phyloP scores from a whole-genome alignment of 2,113 vertebrate species.

The Spermophilus dauricus region DNA sequence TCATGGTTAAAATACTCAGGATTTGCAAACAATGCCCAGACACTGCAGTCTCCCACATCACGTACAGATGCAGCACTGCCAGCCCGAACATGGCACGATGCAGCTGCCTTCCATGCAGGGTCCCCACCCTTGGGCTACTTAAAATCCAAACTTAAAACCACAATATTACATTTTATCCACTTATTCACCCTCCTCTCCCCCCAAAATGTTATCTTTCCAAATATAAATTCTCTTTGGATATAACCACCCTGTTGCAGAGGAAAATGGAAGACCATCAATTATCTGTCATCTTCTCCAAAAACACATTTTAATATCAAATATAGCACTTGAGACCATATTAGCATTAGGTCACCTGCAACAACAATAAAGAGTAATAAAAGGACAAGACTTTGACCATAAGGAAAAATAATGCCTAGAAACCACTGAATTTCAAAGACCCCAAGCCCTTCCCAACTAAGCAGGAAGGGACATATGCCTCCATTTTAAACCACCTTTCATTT shows the following conservation, averaged over 20 bases:
- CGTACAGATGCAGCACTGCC: not conserved
- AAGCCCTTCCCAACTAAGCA: conserved; percentile 80
- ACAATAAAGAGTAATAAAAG: not conserved
- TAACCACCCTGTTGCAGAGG: conserved; percentile 1
- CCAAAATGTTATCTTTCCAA: conserved; percentile 20
- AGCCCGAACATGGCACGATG: not conserved
- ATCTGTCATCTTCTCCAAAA: conserved; percentile 6
- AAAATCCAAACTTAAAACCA: conserved; percentile 68
- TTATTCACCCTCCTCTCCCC: not conserved
- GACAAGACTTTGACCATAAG: conserved; percentile 3
- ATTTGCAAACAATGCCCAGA: conserved; percentile 35
- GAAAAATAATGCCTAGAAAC: conserved; percentile 46
- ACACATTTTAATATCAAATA: conserved; percentile 19
- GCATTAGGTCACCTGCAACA: not conserved
- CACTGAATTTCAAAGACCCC: conserved; percentile 77
- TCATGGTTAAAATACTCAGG: conserved; percentile 75
- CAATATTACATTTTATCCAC: not conserved
- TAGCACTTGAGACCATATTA: not conserved
- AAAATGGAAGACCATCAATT: conserved; percentile 34
- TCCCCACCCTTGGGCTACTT: not conserved
- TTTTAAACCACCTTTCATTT: conserved; percentile 86
- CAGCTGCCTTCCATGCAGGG: not conserved
- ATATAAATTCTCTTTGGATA: conserved; percentile 46
- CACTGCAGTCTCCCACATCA: not conserved
- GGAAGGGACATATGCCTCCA: conserved; percentile 81